A percentile compares a stretch with the other conserved stretches of the same genome.
phyloP scores from a whole-genome alignment of 2,888 invertebrate species.

The Aphelenchoides bicaudatus region DNA sequence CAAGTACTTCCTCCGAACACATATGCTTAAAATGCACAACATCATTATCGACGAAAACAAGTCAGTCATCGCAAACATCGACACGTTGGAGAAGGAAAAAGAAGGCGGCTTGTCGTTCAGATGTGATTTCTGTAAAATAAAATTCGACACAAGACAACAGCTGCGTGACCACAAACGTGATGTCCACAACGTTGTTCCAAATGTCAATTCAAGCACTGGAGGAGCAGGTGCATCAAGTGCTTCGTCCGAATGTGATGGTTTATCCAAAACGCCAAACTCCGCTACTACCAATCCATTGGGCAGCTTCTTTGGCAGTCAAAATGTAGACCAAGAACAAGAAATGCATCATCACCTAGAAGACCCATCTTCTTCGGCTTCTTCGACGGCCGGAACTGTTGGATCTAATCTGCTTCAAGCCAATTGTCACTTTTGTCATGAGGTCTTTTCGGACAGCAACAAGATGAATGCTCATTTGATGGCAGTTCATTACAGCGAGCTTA shows the following conservation, averaged over 20 bases:
- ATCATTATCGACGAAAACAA: constrained; percentile 62
- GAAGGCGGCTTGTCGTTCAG: constrained; percentile 64
- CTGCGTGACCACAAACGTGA: constrained; percentile 94
- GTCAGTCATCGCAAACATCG: constrained; percentile 60
- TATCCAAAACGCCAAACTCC: background rate
- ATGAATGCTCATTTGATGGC: background rate
- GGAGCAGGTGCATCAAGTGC: background rate
- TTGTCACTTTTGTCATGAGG: background rate
- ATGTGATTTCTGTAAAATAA: constrained; percentile 95
- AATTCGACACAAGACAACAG: constrained; percentile 95
- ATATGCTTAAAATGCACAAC: constrained; percentile 73
- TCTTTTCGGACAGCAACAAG: background rate
- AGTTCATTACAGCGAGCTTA: background rate
- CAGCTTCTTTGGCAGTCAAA: background rate
- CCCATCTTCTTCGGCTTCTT: background rate
- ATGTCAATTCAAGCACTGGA: constrained; percentile 14
- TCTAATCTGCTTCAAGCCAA: background rate
- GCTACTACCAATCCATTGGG: background rate
- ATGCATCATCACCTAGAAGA: background rate
- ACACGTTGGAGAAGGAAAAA: constrained; percentile 56
- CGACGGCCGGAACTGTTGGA: background rate
- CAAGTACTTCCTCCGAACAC: constrained; percentile 98
- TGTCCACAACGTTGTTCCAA: constrained; percentile 78
- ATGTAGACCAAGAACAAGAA: too few species aligned
- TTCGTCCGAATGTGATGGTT: background rate